Percentiles rank a stretch among this genome's conserved stretches.
Evolutionary conservation across 2,888 invertebrate species (phyloP).

Genomic region (Aphodius granarius): DNA sequence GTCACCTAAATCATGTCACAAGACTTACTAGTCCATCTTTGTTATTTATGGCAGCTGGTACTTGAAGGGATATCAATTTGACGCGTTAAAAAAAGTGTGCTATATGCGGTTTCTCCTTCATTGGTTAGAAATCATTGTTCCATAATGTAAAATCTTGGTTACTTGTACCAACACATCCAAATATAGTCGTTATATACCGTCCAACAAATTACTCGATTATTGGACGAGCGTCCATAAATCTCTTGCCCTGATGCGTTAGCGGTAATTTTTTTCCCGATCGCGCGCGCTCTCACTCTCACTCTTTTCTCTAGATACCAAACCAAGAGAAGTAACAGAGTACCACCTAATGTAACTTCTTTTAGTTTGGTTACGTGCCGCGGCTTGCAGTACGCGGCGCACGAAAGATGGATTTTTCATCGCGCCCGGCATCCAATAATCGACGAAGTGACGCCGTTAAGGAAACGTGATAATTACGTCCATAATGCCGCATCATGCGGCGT

Average conservation of each 20-base stretch:
- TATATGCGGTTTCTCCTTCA: too few species aligned
- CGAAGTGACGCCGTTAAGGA: neutral
- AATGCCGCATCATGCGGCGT: conserved; percentile 14
- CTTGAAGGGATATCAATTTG: too few species aligned
- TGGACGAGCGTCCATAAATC: conserved; percentile 4
- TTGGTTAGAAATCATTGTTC: too few species aligned
- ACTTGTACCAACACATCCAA: neutral
- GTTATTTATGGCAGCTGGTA: too few species aligned
- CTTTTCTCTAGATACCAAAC: too few species aligned
- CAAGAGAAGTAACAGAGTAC: too few species aligned
- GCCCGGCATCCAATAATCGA: neutral
- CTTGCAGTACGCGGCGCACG: neutral
- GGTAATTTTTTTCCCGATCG: neutral
- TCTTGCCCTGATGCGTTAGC: neutral
- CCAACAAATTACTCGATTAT: conserved; percentile 7
- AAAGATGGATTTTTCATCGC: conserved; percentile 1
- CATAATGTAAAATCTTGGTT: too few species aligned
- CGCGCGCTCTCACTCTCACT: neutral
- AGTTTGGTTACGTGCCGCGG: neutral
- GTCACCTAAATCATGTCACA: too few species aligned
- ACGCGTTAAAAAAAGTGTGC: too few species aligned
- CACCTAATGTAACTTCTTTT: neutral
- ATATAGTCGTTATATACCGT: conserved; percentile 9
- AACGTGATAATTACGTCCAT: conserved; percentile 15
- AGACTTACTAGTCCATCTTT: too few species aligned